Evolutionary conservation across 1,140 invertebrate species (phyloP).

Genomic region (Zophobas morio): DNA sequence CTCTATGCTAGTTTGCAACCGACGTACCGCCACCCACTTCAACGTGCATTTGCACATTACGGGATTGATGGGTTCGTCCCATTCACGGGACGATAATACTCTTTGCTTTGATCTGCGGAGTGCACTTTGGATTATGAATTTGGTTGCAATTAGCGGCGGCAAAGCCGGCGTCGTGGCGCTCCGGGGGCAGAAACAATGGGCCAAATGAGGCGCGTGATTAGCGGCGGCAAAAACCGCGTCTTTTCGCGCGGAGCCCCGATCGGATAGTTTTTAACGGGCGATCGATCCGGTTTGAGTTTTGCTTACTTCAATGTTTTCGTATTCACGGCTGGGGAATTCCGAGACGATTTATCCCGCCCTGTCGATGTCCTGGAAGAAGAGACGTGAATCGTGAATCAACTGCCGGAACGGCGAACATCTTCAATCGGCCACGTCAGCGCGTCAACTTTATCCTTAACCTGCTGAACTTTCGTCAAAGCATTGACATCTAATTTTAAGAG

Average conservation of each 20-base stretch:
- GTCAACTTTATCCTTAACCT: conserved; percentile 43
- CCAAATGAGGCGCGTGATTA: too few relatives aligned
- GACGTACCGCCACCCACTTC: conserved; percentile 27
- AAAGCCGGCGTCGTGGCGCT: too few relatives aligned
- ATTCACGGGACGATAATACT: conserved; percentile 25
- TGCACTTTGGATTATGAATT: conserved; percentile 34
- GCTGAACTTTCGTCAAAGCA: conserved; percentile 40
- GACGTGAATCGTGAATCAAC: conserved; percentile 48
- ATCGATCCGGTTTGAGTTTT: conserved; percentile 8
- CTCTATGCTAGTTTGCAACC: conserved; percentile 38
- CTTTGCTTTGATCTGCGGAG: conserved; percentile 21
- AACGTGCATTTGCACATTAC: conserved; percentile 23
- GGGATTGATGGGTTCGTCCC: conserved; percentile 31
- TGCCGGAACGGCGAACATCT: conserved; percentile 35
- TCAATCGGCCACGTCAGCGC: conserved; percentile 40
- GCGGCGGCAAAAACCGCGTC: too few relatives aligned
- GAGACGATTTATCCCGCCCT: conserved; percentile 51
- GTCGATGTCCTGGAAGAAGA: conserved; percentile 45
- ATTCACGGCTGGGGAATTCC: conserved; percentile 51
- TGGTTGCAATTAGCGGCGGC: background rate
- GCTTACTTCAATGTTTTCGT: conserved; percentile 50
- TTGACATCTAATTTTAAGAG: conserved; percentile 34
- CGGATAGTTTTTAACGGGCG: too few relatives aligned
- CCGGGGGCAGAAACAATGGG: too few relatives aligned
- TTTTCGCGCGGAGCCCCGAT: too few relatives aligned